A percentile compares a stretch with the other conserved stretches of the same genome.
Evolutionary conservation across 2,113 vertebrate species (phyloP).

Genomic region (Limanda limanda): DNA sequence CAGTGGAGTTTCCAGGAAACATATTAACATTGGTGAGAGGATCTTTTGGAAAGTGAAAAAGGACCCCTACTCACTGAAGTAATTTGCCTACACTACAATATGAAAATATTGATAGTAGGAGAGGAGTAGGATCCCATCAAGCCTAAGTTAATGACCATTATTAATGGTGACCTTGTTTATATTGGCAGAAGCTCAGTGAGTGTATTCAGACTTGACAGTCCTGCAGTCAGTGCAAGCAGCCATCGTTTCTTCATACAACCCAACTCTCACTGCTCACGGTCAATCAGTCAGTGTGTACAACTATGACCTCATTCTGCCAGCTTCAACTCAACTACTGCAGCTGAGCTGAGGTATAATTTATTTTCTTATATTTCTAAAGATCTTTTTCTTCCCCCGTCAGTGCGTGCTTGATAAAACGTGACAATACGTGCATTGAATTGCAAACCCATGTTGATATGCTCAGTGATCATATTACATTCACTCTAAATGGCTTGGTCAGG

Average conservation of each 20-base stretch:
- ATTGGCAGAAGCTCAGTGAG: slow-evolving; percentile 17
- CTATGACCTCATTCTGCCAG: slow-evolving; percentile 63
- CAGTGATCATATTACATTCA: too few relatives aligned
- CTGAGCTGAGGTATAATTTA: slow-evolving; percentile 16
- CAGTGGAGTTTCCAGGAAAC: background rate
- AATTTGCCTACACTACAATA: background rate
- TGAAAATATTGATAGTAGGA: background rate
- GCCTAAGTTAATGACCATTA: background rate
- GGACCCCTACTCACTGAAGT: background rate
- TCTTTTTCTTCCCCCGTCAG: background rate
- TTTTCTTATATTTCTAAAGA: background rate
- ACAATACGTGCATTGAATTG: background rate
- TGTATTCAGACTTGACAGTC: background rate
- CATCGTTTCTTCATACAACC: background rate
- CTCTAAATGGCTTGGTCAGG: too few relatives aligned
- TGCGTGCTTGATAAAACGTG: background rate
- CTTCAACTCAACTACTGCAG: slow-evolving; percentile 6
- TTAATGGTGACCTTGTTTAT: slow-evolving; percentile 20
- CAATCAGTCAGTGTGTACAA: slow-evolving; percentile 17
- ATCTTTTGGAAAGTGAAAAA: background rate
- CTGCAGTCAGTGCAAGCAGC: slow-evolving; percentile 18
- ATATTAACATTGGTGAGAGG: background rate
- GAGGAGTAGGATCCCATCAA: background rate
- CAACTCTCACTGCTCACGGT: slow-evolving; percentile 7
- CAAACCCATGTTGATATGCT: too few relatives aligned